phyloP scores from a whole-genome alignment of 2,113 vertebrate species.

The Corvus cornix region DNA sequence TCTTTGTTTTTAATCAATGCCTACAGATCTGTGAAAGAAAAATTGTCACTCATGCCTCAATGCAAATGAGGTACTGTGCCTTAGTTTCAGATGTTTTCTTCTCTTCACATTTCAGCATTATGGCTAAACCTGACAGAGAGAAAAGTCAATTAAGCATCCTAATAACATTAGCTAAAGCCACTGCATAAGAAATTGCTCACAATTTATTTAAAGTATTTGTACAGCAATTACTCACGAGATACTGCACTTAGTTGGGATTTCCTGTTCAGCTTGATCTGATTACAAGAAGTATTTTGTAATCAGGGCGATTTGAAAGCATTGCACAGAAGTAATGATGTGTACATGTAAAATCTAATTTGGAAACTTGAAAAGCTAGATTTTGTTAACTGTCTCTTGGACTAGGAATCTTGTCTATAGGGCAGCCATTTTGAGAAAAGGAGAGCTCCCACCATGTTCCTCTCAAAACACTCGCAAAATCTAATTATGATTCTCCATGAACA shows the following conservation, averaged over 20 bases:
- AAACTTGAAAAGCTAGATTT: not conserved
- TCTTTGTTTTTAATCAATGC: not conserved
- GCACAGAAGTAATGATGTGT: not conserved
- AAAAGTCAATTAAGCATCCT: slow-evolving; percentile 29
- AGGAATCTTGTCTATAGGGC: not conserved
- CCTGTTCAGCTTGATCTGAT: slow-evolving; percentile 53
- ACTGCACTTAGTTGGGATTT: slow-evolving; percentile 32
- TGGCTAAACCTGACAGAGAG: not conserved
- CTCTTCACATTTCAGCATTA: not conserved
- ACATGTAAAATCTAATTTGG: not conserved
- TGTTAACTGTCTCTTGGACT: not conserved
- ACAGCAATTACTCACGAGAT: not conserved
- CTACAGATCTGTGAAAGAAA: not conserved
- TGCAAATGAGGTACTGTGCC: not conserved
- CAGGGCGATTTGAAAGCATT: slow-evolving; percentile 34
- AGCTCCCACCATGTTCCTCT: not conserved
- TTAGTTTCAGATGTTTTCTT: not conserved
- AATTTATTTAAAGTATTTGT: slow-evolving; percentile 44
- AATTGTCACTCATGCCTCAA: not conserved
- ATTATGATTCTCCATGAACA: not conserved
- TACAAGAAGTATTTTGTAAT: slow-evolving; percentile 38
- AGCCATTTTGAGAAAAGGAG: not conserved
- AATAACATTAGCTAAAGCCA: slow-evolving; percentile 24
- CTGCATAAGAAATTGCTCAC: slow-evolving; percentile 3
- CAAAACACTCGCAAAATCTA: not conserved